Evolutionary conservation across 1,140 invertebrate species (phyloP), one percentile per base, ranked within the genome.

Genomic region (Papilio helenus): DNA sequence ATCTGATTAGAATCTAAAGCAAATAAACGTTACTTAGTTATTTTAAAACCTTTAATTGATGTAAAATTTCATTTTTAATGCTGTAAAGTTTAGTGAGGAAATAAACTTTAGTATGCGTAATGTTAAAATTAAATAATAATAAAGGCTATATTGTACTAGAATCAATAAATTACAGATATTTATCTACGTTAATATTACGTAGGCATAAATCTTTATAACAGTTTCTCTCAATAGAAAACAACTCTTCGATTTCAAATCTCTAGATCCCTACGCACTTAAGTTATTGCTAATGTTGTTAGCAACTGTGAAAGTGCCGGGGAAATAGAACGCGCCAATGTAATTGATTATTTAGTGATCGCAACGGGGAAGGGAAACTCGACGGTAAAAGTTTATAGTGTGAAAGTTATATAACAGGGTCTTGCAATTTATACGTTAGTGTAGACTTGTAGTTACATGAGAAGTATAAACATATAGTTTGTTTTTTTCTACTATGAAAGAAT

Each of bases 201-300:
- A 34, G 8, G 23, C 16, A 77, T 77, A 61, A 77, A 77, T 77
- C 55, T 77, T 29, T n/a, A 77, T 77, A 77, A 77, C 39, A 77
- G 55, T 61, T 77, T 74, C 72, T 74, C 72, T 44, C 42, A 44
- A 74, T 51, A 51, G 73, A 76, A 71, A 76, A 79, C 46, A 55
- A 49, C 46, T 74, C 76, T 74, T 71, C 42, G 79, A 82, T 82
- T 82, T 77, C 79, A 7, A 42, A 82, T 82, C 81, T 82, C 61
- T 65, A 81, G 42, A 79, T 82, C 76, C 79, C 81, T 82, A 82
- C 81, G 81, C 81, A 82, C 68, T 76, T 74, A 80, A 80, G 74
- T 82, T 79, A 80, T 76, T 82, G 76, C 81, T 77, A 68, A 80
- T 82, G 81, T 82, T 78, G 61, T 49, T 80, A 26, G 65, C 51